A percentile compares a stretch with the other conserved stretches of the same genome.
phyloP scores from a whole-genome alignment of 2,888 invertebrate genomes.

The Drosophila imparisetae region DNA sequence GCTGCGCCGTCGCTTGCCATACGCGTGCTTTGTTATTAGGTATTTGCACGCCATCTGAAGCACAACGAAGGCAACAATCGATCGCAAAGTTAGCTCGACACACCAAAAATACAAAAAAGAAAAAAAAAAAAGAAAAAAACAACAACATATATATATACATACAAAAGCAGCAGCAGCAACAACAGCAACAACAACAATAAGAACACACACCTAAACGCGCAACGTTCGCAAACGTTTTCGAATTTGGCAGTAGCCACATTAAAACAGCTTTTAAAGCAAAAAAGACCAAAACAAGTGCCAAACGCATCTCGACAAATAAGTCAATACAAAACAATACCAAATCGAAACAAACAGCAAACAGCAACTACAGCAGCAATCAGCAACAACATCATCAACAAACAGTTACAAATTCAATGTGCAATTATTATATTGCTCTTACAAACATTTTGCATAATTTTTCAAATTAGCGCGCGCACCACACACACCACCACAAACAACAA shows the following conservation, averaged over 20 bases:
- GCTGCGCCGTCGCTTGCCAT: constrained; percentile 76
- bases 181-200: constrained; percentile 26
- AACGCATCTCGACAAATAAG: constrained; percentile 64
- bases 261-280: constrained; percentile 70
- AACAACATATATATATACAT: not conserved
- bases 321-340: constrained; percentile 46
- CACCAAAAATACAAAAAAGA: constrained; percentile 50
- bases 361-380: not conserved
- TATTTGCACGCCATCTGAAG: constrained; percentile 84
- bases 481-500: not conserved
- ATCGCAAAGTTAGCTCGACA: constrained; percentile 73
- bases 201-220: constrained; percentile 44
- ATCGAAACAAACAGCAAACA: constrained; percentile 25
- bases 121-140: constrained; percentile 37
- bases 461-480: constrained; percentile 42
- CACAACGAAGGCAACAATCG: constrained; percentile 81
- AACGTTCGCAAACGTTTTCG: constrained; percentile 44
- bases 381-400: constrained; percentile 30
- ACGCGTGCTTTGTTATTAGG: constrained; percentile 82
- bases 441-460: constrained; percentile 35
- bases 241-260: constrained; percentile 63
- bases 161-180: constrained; percentile 16
- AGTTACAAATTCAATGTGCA: constrained; percentile 41
- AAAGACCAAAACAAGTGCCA: constrained; percentile 72
- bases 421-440: constrained; percentile 16